Percentiles rank a stretch among this genome's conserved stretches.
These are phyloP conservation scores for Sialis fuliginosa DNA, from an alignment of 2,888 invertebrate species.

Conservation along the genomic window DNA sequence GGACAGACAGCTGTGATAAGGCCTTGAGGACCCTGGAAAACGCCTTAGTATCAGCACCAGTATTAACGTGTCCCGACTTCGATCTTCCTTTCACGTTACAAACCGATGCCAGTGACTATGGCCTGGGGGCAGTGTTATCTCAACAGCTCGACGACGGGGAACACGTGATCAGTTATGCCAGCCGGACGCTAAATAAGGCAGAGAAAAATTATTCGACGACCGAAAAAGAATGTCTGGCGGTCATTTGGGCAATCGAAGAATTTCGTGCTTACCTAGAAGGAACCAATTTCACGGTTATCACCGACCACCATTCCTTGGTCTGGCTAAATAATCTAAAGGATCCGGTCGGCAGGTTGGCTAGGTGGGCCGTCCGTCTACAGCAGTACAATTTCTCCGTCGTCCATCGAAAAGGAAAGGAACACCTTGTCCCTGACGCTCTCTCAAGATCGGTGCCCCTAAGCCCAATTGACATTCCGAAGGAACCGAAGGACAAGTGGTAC, in stretches of 20 bases:
- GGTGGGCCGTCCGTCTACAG: constrained; percentile 9
- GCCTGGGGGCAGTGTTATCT: constrained; percentile 6
- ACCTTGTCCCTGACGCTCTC: constrained; percentile 9
- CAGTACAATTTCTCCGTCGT: constrained; percentile 9
- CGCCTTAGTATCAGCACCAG: too few relatives aligned
- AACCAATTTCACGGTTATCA: constrained; percentile 5
- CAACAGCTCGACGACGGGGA: constrained; percentile 8
- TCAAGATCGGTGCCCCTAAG: constrained; percentile 1
- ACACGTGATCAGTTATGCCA: constrained; percentile 10
- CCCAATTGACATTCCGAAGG: background rate
- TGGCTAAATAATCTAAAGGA: constrained; percentile 12
- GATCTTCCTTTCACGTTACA: constrained; percentile 5
- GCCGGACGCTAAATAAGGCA: background rate
- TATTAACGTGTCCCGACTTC: constrained; percentile 9
- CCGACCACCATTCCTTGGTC: constrained; percentile 7
- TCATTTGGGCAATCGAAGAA: constrained; percentile 8
- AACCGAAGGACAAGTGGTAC: background rate
- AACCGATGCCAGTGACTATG: constrained; percentile 6
- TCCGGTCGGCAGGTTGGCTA: constrained; percentile 10
- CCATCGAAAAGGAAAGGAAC: constrained; percentile 8
- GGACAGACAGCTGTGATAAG: constrained; percentile 3
- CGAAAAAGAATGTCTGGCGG: background rate
- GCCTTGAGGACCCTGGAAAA: background rate
- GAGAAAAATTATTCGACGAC: background rate
- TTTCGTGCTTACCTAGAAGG: constrained; percentile 4